Conservation (phyloP, 2,797 vertebrate genomes). For the Buceros bicornis region DNA sequence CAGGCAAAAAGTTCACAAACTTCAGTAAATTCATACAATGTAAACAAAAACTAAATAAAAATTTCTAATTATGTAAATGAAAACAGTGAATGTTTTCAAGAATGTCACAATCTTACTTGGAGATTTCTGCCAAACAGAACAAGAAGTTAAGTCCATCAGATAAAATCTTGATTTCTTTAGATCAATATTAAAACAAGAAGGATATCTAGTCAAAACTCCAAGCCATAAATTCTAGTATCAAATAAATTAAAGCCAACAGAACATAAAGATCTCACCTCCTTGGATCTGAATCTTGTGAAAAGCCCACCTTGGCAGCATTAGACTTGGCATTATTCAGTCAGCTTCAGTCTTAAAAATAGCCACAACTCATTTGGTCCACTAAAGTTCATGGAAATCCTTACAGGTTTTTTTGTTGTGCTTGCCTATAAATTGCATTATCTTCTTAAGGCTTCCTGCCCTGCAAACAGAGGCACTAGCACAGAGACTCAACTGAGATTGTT, state of each 20-base stretch:
- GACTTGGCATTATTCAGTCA: slow-evolving; percentile 41
- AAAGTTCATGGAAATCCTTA: slow-evolving; percentile 45
- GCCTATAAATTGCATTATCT: slow-evolving; percentile 55
- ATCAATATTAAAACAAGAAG: slow-evolving; percentile 2
- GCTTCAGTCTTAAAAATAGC: slow-evolving; percentile 35
- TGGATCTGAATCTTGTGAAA: slow-evolving; percentile 46
- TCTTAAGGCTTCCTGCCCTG: slow-evolving; percentile 53
- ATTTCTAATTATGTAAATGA: slow-evolving; percentile 52
- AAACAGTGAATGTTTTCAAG: slow-evolving; percentile 53
- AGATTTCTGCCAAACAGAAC: slow-evolving; percentile 43
- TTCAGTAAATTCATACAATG: slow-evolving; percentile 40
- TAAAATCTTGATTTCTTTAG: not conserved
- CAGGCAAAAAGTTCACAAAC: slow-evolving; percentile 58
- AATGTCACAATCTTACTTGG: slow-evolving; percentile 1
- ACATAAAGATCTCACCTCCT: slow-evolving; percentile 59
- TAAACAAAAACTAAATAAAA: slow-evolving; percentile 51
- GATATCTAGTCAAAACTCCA: not conserved
- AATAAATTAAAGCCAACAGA: slow-evolving; percentile 23
- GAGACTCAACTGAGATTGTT: slow-evolving; percentile 61
- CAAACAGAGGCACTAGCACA: slow-evolving; percentile 59
- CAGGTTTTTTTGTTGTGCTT: not conserved
- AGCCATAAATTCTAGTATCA: not conserved
- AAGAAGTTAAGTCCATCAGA: not conserved
- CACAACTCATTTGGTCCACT: slow-evolving; percentile 10
- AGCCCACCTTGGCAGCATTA: slow-evolving; percentile 38